Base-by-base conservation (phyloP, 2,113 vertebrate species). In the Myxocyprinus asiaticus region DNA sequence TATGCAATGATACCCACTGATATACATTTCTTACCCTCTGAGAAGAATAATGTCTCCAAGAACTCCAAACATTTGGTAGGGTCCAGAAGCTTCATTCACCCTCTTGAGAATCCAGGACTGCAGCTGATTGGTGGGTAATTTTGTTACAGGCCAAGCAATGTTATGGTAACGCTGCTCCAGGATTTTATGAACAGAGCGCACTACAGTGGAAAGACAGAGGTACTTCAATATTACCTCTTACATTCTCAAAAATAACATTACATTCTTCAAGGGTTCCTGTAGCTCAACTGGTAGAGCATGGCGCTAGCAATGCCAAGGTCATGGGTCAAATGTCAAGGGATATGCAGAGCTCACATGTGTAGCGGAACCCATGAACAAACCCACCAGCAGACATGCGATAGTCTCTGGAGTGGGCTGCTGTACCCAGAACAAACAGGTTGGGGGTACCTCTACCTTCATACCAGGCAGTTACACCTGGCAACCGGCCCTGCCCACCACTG, bases 281-380 rank as follows among this genome's bases (percentile, higher is more conserved):
- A 33, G 22, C 22, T 33, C 3, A 33, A 33, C 22, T 33, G 22
- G 22, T 33, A 33, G 22, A 33, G 22, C 22, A 33, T 33, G 22
- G 22, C 22, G 22, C 22, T 33, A 33, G 22, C 22, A 33, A 33
- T 33, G 22, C 22, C 22, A 33, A 33, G 22, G 22, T 33, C 22
- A 33, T 33, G 22, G 22, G 22, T 33, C 22, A 33, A 33, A 33
- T 11, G 22, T 43, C 68, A 56, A 22, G 33, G 22, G 22, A 33
- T 1, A 33, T 53, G 22, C 8, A 58, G 53, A 8, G 6, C 15
- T 93, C 78, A 99, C 98, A 95, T 88, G 95, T 98, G 85, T 99
- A 99, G n/a, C 97, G 94, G 83, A 99, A 99, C 11, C 98, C 98
- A 11, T 99, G 98, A 87, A 99, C 89, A 82, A 99, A 99, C 63